A percentile compares a stretch with the other conserved stretches of the same genome.
Conservation (phyloP, 2,797 vertebrate genomes). For the Channa striata region DNA sequence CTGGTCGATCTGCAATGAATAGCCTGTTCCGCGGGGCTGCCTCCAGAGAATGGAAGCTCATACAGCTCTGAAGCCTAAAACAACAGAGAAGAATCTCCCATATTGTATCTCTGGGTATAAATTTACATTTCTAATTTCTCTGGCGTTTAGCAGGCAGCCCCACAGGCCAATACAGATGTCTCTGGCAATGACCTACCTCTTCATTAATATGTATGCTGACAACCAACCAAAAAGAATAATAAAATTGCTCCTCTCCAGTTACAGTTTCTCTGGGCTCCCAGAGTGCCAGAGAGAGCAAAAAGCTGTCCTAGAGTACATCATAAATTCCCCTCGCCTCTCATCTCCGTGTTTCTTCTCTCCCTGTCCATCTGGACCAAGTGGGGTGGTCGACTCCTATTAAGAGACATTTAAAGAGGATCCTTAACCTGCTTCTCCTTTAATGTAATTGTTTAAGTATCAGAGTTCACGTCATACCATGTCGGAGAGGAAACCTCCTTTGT, state of each 20-base stretch:
- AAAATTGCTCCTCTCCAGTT: constrained; percentile 75
- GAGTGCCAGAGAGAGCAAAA: constrained; percentile 48
- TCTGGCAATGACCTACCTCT: constrained; percentile 82
- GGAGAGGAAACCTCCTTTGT: constrained; percentile 77
- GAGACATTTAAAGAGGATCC: constrained; percentile 75
- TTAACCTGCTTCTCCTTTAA: constrained; percentile 72
- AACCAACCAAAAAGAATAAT: constrained; percentile 80
- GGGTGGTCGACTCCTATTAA: constrained; percentile 71
- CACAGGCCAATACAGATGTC: constrained; percentile 82
- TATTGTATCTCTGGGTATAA: constrained; percentile 80
- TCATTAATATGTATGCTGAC: constrained; percentile 87
- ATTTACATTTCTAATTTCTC: constrained; percentile 84
- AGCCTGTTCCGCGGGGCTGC: constrained; percentile 77
- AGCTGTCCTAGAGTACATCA: constrained; percentile 65
- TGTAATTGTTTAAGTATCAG: constrained; percentile 80
- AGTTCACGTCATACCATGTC: constrained; percentile 75
- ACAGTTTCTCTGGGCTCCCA: constrained; percentile 62
- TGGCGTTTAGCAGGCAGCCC: constrained; percentile 74
- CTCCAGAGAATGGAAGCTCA: constrained; percentile 75
- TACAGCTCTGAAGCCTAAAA: constrained; percentile 73
- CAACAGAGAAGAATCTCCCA: constrained; percentile 77
- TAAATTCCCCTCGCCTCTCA: constrained; percentile 56
- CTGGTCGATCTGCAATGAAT: constrained; percentile 80
- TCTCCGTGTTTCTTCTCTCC: constrained; percentile 45
- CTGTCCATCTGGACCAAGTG: constrained; percentile 66